Conservation (phyloP, 2,888 invertebrate genomes). For the Papilio gigon region DNA sequence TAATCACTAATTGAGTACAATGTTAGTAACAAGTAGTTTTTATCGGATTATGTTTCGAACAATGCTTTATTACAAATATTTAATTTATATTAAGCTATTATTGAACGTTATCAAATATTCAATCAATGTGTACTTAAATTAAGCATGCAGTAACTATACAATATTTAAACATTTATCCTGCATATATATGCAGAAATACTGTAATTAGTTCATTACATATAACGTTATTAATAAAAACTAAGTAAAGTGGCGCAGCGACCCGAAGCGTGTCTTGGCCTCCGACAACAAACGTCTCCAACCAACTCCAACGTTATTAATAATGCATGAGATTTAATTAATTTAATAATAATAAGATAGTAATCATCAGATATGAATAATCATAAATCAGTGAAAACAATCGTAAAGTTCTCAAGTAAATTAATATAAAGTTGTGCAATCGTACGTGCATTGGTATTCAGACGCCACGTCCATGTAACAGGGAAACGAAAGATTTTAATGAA, state of each 20-base stretch:
- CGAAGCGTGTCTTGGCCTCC: too few relatives aligned
- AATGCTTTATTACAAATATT: background rate
- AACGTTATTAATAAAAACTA: too few relatives aligned
- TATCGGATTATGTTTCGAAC: background rate
- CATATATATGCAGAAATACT: background rate
- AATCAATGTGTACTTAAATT: background rate
- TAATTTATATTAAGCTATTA: background rate
- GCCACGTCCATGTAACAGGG: slow-evolving; percentile 73
- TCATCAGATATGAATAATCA: slow-evolving; percentile 69
- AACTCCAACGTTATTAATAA: background rate
- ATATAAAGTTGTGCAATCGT: slow-evolving; percentile 79
- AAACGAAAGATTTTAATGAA: slow-evolving; percentile 80
- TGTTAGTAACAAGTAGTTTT: too few relatives aligned
- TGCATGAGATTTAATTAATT: background rate
- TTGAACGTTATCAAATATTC: background rate
- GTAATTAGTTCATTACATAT: too few relatives aligned
- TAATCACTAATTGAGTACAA: too few relatives aligned
- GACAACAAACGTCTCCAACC: background rate
- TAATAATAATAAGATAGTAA: slow-evolving; percentile 43
- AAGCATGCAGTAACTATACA: background rate
- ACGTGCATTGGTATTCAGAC: slow-evolving; percentile 76
- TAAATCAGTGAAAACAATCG: slow-evolving; percentile 70
- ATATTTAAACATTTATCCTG: background rate
- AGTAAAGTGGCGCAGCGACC: too few relatives aligned
- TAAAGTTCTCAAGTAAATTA: slow-evolving; percentile 77